Base-by-base conservation (phyloP, 2,113 vertebrate genomes). In the Engraulis encrasicolus region DNA sequence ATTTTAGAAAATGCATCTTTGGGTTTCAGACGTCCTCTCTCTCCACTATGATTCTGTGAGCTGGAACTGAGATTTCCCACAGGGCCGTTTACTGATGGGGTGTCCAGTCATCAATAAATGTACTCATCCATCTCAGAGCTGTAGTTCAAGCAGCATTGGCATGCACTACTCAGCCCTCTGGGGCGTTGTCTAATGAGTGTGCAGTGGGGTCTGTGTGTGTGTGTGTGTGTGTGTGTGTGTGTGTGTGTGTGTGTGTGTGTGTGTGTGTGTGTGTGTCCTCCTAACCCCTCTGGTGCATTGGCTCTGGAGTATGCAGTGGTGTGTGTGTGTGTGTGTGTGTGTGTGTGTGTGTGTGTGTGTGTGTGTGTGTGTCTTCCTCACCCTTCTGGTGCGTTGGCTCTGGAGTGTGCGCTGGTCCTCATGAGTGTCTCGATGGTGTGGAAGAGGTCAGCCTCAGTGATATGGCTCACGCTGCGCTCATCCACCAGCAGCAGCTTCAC, bases 401-500 rank as follows among this genome's bases (percentile, higher is more conserved):
- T 96, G 87, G 98, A 99, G 92, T 99, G 98, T 54, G 98, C 98
- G 80, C 98, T 99, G 88, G 98, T 99, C 89, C 98, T 97, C 98
- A 99, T 99, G 38, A 99, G 94, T 0, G 98, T 99, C 93, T 99
- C 98, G 49, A 99, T 99, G 4, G 98, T 99, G 92, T 99, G 98
- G 87, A 99, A 99, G 38, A 99, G 95, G 93, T 99, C 98, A 0
- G 98, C 98, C 90, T 99, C 98, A 0, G 98, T 99, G 79, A 99
- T 96, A 0, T 99, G 98, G 87, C 97, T 97, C 0, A 97, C 97
- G 0, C 96, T 99, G 78, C 98, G 97, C 85, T 99, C 98, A 80
- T 99, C 98, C 87, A 99, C 98, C 91, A 99, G 88, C 85, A 99
- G 93, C 83, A 99, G 96, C 92, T 99, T 99, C 78, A 99, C 98